These are phyloP conservation scores for Saccopteryx leptura DNA, from an alignment of 2,113 vertebrate species.

Conservation along the genomic window DNA sequence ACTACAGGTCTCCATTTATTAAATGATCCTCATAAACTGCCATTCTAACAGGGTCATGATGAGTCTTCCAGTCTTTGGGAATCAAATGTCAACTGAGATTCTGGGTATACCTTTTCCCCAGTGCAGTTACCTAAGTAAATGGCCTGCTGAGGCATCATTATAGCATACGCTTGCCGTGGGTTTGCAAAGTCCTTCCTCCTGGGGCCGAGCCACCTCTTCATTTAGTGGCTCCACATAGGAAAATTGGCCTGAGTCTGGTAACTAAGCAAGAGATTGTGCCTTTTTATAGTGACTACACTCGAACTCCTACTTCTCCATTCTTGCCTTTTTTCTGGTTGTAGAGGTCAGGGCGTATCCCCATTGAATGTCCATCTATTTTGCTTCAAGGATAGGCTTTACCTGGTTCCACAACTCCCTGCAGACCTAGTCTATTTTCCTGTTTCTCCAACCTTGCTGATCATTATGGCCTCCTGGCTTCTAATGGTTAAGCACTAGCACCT, in stretches of 20 bases:
- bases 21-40: background rate
- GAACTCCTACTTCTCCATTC: background rate
- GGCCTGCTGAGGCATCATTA: background rate
- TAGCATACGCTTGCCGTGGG: background rate
- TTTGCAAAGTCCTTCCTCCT: background rate
- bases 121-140: background rate
- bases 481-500: background rate
- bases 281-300: background rate
- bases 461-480: background rate
- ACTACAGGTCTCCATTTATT: background rate
- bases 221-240: background rate
- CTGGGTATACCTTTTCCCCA: background rate
- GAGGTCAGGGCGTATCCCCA: background rate
- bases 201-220: background rate
- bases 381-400: background rate
- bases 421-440: background rate
- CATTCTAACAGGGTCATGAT: background rate
- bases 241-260: background rate
- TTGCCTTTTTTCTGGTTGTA: background rate
- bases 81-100: background rate
- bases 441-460: background rate
- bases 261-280: background rate
- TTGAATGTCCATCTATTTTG: background rate
- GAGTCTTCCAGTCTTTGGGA: background rate
- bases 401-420: background rate